phyloP scores from a whole-genome alignment of 2,797 vertebrate species.

The Orientallactaga sibirica region DNA sequence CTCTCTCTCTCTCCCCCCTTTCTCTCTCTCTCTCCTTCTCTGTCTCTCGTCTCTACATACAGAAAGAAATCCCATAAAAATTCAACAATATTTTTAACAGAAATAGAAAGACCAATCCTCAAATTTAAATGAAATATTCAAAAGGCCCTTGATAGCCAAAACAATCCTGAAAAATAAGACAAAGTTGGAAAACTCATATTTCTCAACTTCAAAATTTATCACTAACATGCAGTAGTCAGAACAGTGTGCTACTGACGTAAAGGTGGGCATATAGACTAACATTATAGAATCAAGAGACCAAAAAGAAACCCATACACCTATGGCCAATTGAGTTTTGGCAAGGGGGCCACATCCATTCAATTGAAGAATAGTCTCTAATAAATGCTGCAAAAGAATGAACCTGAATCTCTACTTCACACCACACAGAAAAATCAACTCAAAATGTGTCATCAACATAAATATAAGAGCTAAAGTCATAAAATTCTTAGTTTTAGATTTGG shows the following conservation, averaged over 20 bases:
- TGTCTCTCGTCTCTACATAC: neutral
- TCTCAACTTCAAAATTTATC: conserved; percentile 23
- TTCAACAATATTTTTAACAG: neutral
- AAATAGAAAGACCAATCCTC: conserved; percentile 6
- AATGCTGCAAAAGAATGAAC: neutral
- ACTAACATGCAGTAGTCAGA: conserved; percentile 37
- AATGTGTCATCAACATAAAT: conserved; percentile 28
- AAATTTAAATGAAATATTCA: conserved; percentile 14
- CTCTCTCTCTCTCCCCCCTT: too few species aligned
- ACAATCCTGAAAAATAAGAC: neutral
- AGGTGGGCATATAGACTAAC: neutral
- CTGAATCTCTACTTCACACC: neutral
- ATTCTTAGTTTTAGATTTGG: neutral
- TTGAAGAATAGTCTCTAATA: neutral
- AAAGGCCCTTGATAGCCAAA: neutral
- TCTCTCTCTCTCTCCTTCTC: too few species aligned
- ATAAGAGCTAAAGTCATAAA: conserved; percentile 40
- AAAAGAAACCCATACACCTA: neutral
- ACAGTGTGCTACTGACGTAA: neutral
- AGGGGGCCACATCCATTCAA: neutral
- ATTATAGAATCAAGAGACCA: neutral
- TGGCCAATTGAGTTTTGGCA: neutral
- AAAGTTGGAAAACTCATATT: conserved; percentile 11
- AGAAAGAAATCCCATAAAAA: conserved; percentile 7
- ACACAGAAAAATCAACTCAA: conserved; percentile 24